Evolutionary conservation across 1,140 invertebrate genomes (phyloP), one percentile per base, ranked within the genome.

Genomic region (Magallana ariakensis): DNA sequence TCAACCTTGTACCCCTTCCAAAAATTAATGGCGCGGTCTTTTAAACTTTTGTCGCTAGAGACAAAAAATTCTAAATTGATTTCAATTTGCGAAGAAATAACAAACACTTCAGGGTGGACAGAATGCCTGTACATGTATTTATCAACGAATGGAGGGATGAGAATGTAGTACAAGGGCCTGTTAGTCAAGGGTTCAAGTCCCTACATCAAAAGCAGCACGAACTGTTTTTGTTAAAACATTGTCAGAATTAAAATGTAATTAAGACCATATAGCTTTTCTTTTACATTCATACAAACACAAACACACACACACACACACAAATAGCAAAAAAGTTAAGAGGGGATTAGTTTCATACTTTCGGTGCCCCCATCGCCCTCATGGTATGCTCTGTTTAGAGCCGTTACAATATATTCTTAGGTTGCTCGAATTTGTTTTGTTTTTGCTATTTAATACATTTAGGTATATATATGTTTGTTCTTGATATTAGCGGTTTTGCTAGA

Each of bases 31-130:
- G 66, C 66, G 4, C 8, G 66, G 66, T 75, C 66, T 75, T 75
- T 75, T 75, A 75, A 75, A 75, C 26, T 75, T 46, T 75, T 75
- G 26, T 75, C 66, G 10, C 66, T 75, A 33, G 66, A 75, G 66
- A 75, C 66, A 75, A 75, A 75, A n/a, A 4, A 75, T 75, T 26
- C 33, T 75, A 75, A 75, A 75, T 75, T 75, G 66, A 75, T 75
- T 75, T 75, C 66, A 75, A 75, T 75, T 75, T 75, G 66, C 66
- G 66, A 26, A 22, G 66, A 75, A 75, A 75, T 75, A 75, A 75
- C 26, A 75, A 75, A 75, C 66, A 75, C 66, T 75, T 33, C 19
- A 26, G 66, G 22, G 4, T 10, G 11, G 22, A n/a, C n/a, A 75
- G 33, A 75, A 26, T 33, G 9, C 66, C 7, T 46, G 66, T 19